Evolutionary conservation across 2,888 invertebrate species (phyloP).

Genomic region (Nomada ruficornis): DNA sequence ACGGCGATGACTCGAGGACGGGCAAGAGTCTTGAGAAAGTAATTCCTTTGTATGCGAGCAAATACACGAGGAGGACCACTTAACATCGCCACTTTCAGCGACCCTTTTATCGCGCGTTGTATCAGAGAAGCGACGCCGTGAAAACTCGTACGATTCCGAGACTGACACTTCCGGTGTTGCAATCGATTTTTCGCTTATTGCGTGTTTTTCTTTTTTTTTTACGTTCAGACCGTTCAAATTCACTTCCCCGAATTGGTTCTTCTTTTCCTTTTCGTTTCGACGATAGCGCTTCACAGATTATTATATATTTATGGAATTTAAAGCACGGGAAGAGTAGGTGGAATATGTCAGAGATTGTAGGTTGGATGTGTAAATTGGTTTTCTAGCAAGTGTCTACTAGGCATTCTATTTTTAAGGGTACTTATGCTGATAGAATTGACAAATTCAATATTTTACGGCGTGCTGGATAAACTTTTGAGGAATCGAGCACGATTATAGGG

Average conservation of each 20-base stretch:
- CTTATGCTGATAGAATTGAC: neutral
- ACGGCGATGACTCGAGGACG: slow-evolving; percentile 42
- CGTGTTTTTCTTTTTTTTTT: neutral
- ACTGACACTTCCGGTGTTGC: slow-evolving; percentile 1
- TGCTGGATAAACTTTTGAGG: neutral
- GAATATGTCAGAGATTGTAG: neutral
- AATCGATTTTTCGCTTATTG: neutral
- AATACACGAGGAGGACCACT: slow-evolving; percentile 36
- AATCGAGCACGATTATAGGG: neutral
- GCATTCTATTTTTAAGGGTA: neutral
- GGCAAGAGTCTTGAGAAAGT: slow-evolving; percentile 35
- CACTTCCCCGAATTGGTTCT: neutral
- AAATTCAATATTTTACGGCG: slow-evolving; percentile 12
- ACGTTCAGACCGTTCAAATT: neutral
- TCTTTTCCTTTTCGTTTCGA: neutral
- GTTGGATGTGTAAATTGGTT: slow-evolving; percentile 27
- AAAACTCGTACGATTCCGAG: slow-evolving; percentile 7
- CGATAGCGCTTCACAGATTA: neutral
- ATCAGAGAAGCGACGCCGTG: neutral
- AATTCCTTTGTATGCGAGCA: slow-evolving; percentile 46
- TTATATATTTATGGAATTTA: neutral
- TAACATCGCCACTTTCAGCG: slow-evolving; percentile 40
- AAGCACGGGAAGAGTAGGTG: neutral
- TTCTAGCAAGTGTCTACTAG: neutral
- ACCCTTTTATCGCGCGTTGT: slow-evolving; percentile 28